Percentiles rank a stretch among this genome's conserved stretches.
These are phyloP conservation scores for Heliconius nattereri DNA, from an alignment of 1,140 invertebrate genomes.

Conservation along the genomic window DNA sequence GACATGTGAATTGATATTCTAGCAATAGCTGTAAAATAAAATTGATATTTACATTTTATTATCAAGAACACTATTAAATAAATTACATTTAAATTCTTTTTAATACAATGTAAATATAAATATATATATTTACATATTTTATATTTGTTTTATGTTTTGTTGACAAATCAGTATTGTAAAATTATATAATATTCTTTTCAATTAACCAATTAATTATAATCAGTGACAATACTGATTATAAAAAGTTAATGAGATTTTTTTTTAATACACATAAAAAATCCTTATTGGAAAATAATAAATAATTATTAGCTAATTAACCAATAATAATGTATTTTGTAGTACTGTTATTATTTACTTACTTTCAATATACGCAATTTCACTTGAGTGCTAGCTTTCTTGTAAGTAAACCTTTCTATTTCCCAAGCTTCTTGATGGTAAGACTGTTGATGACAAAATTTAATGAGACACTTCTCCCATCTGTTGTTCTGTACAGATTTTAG, in stretches of 20 bases:
- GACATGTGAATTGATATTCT: conserved; percentile 97
- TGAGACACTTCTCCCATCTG: conserved; percentile 94
- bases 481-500: conserved; percentile 91
- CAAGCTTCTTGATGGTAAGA: conserved; percentile 94
- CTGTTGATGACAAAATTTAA: conserved; percentile 95
- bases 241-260: background rate
- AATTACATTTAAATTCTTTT: too few species aligned
- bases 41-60: background rate
- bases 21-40: conserved; percentile 86
- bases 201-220: too few species aligned
- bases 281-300: background rate
- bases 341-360: conserved; percentile 66
- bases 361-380: conserved; percentile 95
- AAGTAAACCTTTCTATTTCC: conserved; percentile 98
- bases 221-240: too few species aligned
- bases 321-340: background rate
- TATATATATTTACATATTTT: too few species aligned
- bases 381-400: conserved; percentile 93
- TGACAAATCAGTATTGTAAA: too few species aligned
- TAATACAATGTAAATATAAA: too few species aligned
- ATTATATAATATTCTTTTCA: too few species aligned
- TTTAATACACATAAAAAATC: background rate
- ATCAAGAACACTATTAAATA: too few species aligned
- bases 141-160: too few species aligned
- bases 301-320: background rate